These are phyloP conservation scores for Lithosia quadra DNA, from an alignment of 2,888 invertebrate species.

Conservation along the genomic window DNA sequence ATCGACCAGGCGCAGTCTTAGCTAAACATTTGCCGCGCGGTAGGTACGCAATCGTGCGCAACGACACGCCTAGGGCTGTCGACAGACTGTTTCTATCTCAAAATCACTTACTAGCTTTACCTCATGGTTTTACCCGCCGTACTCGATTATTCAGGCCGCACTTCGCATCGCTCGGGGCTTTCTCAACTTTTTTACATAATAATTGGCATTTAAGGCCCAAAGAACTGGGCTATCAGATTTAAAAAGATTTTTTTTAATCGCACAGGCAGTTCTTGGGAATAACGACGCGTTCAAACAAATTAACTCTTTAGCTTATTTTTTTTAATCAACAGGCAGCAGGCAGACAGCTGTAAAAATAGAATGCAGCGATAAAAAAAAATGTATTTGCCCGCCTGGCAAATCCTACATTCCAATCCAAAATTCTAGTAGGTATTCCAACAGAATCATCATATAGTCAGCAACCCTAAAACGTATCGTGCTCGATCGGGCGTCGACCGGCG, in stretches of 20 bases:
- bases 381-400: not conserved
- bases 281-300: not conserved
- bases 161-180: not conserved
- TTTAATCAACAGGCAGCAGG: too few relatives aligned
- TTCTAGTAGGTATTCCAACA: not conserved
- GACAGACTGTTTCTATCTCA: not conserved
- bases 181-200: not conserved
- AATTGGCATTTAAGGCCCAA: not conserved
- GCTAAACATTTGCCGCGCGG: slow-evolving; percentile 53
- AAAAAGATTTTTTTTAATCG: not conserved
- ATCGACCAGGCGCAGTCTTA: slow-evolving; percentile 22
- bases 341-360: too few relatives aligned
- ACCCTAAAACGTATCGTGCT: slow-evolving; percentile 20
- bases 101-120: not conserved
- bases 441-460: slow-evolving; percentile 6
- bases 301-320: not conserved
- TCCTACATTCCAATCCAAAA: not conserved
- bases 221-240: not conserved
- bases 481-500: slow-evolving; percentile 45
- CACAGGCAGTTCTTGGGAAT: not conserved
- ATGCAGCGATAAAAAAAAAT: not conserved
- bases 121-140: not conserved
- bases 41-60: slow-evolving; percentile 54
- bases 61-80: slow-evolving; percentile 19
- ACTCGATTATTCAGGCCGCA: not conserved